These are phyloP conservation scores for Pediacus dermestoides DNA, from an alignment of 2,888 invertebrate species.

Conservation along the genomic window DNA sequence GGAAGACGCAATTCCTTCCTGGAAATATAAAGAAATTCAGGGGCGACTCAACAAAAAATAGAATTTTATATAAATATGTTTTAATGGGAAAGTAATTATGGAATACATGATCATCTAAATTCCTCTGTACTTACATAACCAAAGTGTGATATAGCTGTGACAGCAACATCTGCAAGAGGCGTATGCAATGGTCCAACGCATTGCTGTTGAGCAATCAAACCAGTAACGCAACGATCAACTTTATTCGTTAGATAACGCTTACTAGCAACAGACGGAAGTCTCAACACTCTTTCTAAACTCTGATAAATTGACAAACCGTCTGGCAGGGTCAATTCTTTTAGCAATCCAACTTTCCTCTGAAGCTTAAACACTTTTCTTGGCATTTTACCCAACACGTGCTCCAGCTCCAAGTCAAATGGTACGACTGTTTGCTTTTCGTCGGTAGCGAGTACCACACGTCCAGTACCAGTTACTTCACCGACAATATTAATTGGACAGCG, in stretches of 20 bases:
- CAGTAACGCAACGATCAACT: conserved; percentile 93
- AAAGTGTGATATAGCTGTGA: conserved; percentile 83
- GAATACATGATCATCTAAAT: conserved; percentile 7
- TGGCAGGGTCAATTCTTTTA: conserved; percentile 40
- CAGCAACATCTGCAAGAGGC: conserved; percentile 91
- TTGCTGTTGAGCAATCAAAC: conserved; percentile 94
- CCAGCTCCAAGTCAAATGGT: conserved; percentile 86
- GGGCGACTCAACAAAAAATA: no score
- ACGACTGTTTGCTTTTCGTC: conserved; percentile 57
- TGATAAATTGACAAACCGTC: conserved; percentile 57
- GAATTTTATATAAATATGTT: no score
- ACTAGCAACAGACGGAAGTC: conserved; percentile 88
- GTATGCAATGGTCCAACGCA: conserved; percentile 97
- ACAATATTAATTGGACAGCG: conserved; percentile 87
- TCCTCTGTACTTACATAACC: conserved; percentile 54
- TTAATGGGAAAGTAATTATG: neutral
- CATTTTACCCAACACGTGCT: conserved; percentile 85
- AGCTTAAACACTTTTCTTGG: conserved; percentile 66
- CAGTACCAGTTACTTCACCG: conserved; percentile 85
- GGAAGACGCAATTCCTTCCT: conserved; percentile 85
- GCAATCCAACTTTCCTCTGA: conserved; percentile 36
- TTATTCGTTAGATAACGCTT: conserved; percentile 89
- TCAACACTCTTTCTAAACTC: conserved; percentile 74
- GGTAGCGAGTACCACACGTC: conserved; percentile 65
- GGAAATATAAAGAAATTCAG: no score